A percentile compares a stretch with the other conserved stretches of the same genome.
Evolutionary conservation across 2,113 vertebrate species (phyloP).

Genomic region (Sigmodon hispidus): DNA sequence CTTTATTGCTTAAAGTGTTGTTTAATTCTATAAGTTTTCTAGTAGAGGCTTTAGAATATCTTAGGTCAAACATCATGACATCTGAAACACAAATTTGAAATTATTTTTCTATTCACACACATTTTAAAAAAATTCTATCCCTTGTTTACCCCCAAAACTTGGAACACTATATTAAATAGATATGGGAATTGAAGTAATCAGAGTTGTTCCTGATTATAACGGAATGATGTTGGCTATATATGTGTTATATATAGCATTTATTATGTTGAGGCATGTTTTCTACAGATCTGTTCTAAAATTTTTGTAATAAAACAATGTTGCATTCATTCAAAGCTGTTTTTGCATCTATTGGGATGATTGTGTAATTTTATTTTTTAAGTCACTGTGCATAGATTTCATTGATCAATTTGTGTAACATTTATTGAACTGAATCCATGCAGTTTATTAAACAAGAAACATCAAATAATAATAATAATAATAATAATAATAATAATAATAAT

Average conservation of each 20-base stretch:
- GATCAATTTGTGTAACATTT: no score
- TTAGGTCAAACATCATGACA: neutral
- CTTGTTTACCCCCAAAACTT: neutral
- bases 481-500: slow-evolving; percentile 39
- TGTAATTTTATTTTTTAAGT: neutral
- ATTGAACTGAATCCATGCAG: neutral
- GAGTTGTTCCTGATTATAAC: neutral
- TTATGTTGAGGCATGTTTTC: neutral
- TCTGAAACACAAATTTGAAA: neutral
- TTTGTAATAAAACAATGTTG: neutral
- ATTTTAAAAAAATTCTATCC: neutral
- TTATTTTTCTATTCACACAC: neutral
- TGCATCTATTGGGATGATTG: neutral
- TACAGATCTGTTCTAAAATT: neutral
- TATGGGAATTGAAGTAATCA: neutral
- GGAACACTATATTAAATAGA: neutral
- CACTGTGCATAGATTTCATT: no score
- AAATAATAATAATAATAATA: no score
- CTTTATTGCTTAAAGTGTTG: neutral
- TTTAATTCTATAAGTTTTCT: neutral
- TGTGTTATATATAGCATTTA: neutral
- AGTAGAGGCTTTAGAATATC: neutral
- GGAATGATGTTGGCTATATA: neutral
- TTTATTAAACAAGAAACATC: no score
- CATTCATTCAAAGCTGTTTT: neutral